Evolutionary conservation across 2,113 vertebrate genomes (phyloP).

Genomic region (Gasterosteus aculeatus): DNA sequence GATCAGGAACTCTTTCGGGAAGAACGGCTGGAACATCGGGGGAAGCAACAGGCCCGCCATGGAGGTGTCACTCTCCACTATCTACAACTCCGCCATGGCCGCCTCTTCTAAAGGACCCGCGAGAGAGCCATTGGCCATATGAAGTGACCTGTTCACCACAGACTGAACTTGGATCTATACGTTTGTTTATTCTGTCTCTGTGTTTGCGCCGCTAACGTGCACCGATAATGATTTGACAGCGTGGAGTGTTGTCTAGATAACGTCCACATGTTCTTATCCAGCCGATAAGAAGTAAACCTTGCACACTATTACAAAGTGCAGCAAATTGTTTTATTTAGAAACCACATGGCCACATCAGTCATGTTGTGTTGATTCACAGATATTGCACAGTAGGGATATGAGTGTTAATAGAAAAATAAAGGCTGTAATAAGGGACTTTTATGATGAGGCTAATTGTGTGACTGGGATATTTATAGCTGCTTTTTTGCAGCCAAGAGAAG

Average conservation of each 20-base stretch:
- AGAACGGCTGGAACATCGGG: constrained; percentile 32
- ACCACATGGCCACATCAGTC: not conserved
- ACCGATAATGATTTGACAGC: constrained; percentile 67
- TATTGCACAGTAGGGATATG: not conserved
- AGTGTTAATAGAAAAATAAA: constrained; percentile 22
- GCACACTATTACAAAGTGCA: constrained; percentile 13
- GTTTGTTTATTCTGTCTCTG: constrained; percentile 11
- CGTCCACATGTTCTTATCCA: constrained; percentile 36
- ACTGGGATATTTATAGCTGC: not conserved
- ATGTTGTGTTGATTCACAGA: not conserved
- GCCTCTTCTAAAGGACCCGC: constrained; percentile 34
- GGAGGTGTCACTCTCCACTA: constrained; percentile 52
- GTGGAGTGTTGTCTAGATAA: constrained; percentile 35
- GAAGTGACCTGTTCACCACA: constrained; percentile 9
- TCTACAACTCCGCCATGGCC: constrained; percentile 27
- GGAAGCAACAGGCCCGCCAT: constrained; percentile 12
- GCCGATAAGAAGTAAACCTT: constrained; percentile 65
- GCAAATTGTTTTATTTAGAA: not conserved
- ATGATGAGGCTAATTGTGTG: no score
- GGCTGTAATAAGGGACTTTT: not conserved
- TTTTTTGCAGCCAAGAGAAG: not conserved
- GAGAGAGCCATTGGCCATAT: constrained; percentile 71
- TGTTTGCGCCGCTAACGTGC: constrained; percentile 20
- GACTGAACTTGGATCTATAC: constrained; percentile 17
- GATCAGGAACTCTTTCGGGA: constrained; percentile 68